Evolutionary conservation across 2,113 vertebrate genomes (phyloP).

Genomic region (Meriones unguiculatus): DNA sequence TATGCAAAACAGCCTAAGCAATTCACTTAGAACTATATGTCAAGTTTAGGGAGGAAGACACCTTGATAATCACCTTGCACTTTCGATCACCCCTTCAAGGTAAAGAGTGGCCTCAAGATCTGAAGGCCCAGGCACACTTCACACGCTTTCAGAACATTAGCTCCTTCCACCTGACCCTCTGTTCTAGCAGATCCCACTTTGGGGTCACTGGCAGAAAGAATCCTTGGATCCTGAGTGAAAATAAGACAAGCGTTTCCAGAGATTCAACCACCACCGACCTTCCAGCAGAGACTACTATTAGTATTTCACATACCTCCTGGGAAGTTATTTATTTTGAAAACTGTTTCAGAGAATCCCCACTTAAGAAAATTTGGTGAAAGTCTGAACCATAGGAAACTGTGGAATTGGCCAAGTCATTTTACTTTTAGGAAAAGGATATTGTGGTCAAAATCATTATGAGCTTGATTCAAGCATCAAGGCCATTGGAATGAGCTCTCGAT

Average conservation of each 20-base stretch:
- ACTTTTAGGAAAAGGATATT: conserved; percentile 44
- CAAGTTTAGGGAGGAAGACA: conserved; percentile 33
- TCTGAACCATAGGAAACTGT: background rate
- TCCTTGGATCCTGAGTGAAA: background rate
- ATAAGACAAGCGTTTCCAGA: background rate
- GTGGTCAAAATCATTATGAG: background rate
- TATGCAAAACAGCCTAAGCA: conserved; percentile 67
- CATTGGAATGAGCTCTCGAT: background rate
- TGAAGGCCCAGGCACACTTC: background rate
- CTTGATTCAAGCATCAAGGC: background rate
- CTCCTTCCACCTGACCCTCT: background rate
- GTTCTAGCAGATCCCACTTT: background rate
- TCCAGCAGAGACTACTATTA: background rate
- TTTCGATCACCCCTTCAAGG: background rate
- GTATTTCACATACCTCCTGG: background rate
- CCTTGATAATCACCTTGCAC: conserved; percentile 49
- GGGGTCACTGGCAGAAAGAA: background rate
- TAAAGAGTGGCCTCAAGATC: background rate
- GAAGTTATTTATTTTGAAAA: conserved; percentile 44
- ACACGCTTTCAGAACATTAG: background rate
- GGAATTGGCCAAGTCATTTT: conserved; percentile 46
- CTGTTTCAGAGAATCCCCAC: conserved; percentile 28
- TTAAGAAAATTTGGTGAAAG: background rate
- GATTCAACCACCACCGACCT: background rate
- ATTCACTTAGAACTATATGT: conserved; percentile 44